A percentile compares a stretch with the other conserved stretches of the same genome.
phyloP scores from a whole-genome alignment of 2,888 invertebrate species.

The Hymenopus coronatus region DNA sequence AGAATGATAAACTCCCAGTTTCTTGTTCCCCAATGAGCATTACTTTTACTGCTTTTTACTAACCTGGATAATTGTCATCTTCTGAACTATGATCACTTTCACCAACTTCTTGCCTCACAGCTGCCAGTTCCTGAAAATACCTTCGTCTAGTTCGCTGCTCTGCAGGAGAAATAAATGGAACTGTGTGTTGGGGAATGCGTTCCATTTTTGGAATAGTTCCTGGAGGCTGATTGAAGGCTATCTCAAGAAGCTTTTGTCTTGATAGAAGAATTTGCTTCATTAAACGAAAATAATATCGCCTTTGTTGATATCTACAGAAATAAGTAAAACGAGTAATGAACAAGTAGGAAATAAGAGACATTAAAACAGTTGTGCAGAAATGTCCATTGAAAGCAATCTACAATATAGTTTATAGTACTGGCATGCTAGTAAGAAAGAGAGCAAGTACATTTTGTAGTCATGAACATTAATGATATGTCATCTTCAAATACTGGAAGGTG shows the following conservation, averaged over 20 bases:
- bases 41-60: not conserved
- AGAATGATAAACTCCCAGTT: too few relatives aligned
- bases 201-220: slow-evolving; percentile 45
- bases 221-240: slow-evolving; percentile 63
- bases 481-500: too few relatives aligned
- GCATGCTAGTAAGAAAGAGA: too few relatives aligned
- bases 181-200: slow-evolving; percentile 21
- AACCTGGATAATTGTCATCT: slow-evolving; percentile 71
- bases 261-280: slow-evolving; percentile 73
- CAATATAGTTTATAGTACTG: not conserved
- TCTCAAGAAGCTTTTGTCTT: slow-evolving; percentile 66
- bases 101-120: slow-evolving; percentile 69
- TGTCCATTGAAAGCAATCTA: not conserved
- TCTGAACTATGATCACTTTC: slow-evolving; percentile 63
- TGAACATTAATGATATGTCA: too few relatives aligned
- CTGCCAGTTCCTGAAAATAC: slow-evolving; percentile 64
- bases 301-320: slow-evolving; percentile 49
- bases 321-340: not conserved
- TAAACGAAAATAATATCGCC: slow-evolving; percentile 58
- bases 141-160: slow-evolving; percentile 37
- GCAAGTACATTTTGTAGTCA: too few relatives aligned
- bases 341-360: not conserved
- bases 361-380: too few relatives aligned
- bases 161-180: slow-evolving; percentile 23
- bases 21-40: too few relatives aligned